Evolutionary conservation across 2,797 vertebrate species (phyloP).

Genomic region (Chaenodraco wilsoni): DNA sequence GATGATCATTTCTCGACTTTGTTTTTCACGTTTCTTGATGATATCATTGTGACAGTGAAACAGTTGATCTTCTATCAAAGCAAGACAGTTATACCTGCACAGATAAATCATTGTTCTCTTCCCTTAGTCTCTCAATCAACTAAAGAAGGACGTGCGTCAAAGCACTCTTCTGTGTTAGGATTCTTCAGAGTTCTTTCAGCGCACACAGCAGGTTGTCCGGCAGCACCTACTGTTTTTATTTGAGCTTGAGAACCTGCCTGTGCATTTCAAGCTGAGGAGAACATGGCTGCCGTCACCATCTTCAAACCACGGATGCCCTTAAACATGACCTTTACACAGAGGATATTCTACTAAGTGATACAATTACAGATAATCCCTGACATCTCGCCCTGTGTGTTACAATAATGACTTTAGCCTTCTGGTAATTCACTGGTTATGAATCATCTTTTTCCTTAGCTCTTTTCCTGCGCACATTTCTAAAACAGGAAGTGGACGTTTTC

Average conservation of each 20-base stretch:
- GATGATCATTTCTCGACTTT: not conserved
- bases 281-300: conserved; percentile 20
- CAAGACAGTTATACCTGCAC: not conserved
- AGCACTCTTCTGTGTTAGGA: too few species aligned
- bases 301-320: conserved; percentile 20
- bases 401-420: not conserved
- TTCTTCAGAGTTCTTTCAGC: conserved; percentile 22
- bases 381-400: not conserved
- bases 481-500: not conserved
- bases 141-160: too few species aligned
- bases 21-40: not conserved
- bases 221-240: conserved; percentile 36
- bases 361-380: conserved; percentile 15
- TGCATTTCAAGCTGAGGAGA: conserved; percentile 36
- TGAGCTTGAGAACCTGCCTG: conserved; percentile 16
- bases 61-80: not conserved
- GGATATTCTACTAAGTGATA: conserved; percentile 8
- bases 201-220: conserved; percentile 7
- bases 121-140: not conserved
- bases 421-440: conserved; percentile 8
- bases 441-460: not conserved
- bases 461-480: not conserved
- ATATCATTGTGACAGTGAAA: not conserved
- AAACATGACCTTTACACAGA: conserved; percentile 24
- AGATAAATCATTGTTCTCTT: not conserved